Base-by-base conservation (phyloP, 2,797 vertebrate species). In the Naso thynnoides region DNA sequence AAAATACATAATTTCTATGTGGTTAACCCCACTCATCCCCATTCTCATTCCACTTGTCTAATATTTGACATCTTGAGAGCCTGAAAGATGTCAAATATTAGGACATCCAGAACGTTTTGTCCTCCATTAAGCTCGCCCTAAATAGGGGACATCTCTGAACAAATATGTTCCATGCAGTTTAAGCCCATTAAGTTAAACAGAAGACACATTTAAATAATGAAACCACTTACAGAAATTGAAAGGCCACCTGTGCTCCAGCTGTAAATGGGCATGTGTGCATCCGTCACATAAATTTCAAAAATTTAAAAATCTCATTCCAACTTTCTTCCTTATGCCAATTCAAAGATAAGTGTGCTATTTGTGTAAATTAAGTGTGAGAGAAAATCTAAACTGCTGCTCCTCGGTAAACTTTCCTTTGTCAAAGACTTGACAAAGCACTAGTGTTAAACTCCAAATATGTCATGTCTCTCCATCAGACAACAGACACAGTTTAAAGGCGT, bases 1-100 rank as follows among this genome's bases (percentile, higher is more conserved):
- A 14, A 68, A 71, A 63, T 50, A 13, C 33, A 65, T 69, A 76
- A 62, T 77, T 81, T 78, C 56, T 59, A 21, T 56, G 33, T n/a
- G 9, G 21, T 16, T 73, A 61, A 80, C 18, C 36, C 16, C 49
- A 27, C 10, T 73, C 60, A 59, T 79, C 50, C 33, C 16, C 69
- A 23, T 44, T 55, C 39, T n/a, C 57, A 44, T 16, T 14, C n/a
- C n/a, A n/a, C n/a, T n/a, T n/a, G n/a, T n/a, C n/a, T n/a, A n/a
- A n/a, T n/a, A n/a, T n/a, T n/a, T n/a, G n/a, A n/a, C n/a, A n/a
- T n/a, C n/a, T n/a, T n/a, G n/a, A n/a, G n/a, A 11, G 53, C 60
- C 56, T 27, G 29, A 11, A 64, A 68, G 59, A 10, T 29, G n/a
- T 3, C 5, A 13, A 21, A 33, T 47, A 7, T 38, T 53, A 21